A percentile compares a stretch with the other conserved stretches of the same genome.
These are phyloP conservation scores for Tenrec ecaudatus DNA, from an alignment of 2,113 vertebrate species.

Conservation along the genomic window DNA sequence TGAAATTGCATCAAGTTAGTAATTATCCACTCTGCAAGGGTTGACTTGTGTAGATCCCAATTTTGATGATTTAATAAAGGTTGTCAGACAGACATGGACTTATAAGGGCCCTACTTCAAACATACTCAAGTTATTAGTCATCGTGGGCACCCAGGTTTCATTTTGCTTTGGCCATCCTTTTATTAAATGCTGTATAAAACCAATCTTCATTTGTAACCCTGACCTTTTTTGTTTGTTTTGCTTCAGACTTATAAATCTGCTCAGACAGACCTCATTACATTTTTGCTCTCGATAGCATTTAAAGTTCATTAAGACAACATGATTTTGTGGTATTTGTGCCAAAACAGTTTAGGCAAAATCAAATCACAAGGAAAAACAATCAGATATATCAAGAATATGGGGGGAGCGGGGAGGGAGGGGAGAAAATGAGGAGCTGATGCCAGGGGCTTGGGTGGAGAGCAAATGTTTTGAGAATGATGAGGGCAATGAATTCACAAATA, in stretches of 20 bases:
- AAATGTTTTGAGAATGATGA: no score
- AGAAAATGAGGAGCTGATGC: no score
- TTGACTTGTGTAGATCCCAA: slow-evolving; percentile 42
- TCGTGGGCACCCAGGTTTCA: slow-evolving; percentile 18
- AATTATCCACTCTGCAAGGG: slow-evolving; percentile 68
- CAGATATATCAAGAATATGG: no score
- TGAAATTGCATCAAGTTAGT: slow-evolving; percentile 59
- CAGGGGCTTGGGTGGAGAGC: no score
- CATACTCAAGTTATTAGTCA: slow-evolving; percentile 49
- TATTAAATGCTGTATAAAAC: slow-evolving; percentile 5
- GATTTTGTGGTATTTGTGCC: slow-evolving; percentile 43
- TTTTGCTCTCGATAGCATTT: slow-evolving; percentile 38
- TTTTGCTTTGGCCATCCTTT: slow-evolving; percentile 47
- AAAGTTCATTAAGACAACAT: slow-evolving; percentile 61
- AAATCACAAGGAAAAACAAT: slow-evolving; percentile 58
- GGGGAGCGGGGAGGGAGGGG: no score
- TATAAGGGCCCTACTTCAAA: slow-evolving; percentile 72
- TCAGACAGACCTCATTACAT: slow-evolving; percentile 55
- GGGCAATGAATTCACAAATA: no score
- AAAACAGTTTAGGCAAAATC: slow-evolving; percentile 45
- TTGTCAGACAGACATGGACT: slow-evolving; percentile 60
- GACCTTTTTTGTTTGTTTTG: background rate
- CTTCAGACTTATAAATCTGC: slow-evolving; percentile 1
- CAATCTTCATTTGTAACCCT: no score
- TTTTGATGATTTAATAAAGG: slow-evolving; percentile 68